Base-by-base conservation (phyloP, 2,113 vertebrate genomes). In the Grantiella picta region DNA sequence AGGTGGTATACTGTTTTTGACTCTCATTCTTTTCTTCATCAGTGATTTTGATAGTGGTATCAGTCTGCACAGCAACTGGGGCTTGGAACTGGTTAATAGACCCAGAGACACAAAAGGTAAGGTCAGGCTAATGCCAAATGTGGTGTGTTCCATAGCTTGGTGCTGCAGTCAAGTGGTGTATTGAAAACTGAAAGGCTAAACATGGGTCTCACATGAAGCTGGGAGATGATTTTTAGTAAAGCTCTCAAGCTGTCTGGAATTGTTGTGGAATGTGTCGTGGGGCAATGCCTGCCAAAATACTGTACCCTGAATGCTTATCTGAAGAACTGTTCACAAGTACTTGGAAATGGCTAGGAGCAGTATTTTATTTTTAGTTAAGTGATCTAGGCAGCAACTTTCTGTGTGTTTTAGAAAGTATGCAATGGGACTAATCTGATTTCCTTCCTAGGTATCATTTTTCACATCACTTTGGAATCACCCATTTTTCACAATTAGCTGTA, bases 31-130 rank as follows among this genome's bases (percentile, higher is more conserved):
- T 82, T 78, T 91, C 96, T 96, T 89, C 77, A 75, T 90, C 97
- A 99, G 99, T 99, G 99, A 99, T 99, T 96, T 98, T 99, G 77
- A 99, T 99, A 95, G 99, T 99, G 94, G 99, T 99, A 33, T 99
- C 99, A 83, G 99, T 99, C 49, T 99, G 99, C 95, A 99, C 99
- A 80, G 99, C 99, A 76, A 99, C 99, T 49, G 99, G 99, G 83
- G 99, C 99, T 72, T 99, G 99, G 99, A 99, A 99, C 97, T 99
- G 99, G 99, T 97, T 99, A 94, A 99, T 99, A 98, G 99, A 99
- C 83, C 99, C 99, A 0, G 99, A 99, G 95, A 99, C 99, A 88
- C 99, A 99, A 94, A 99, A 99, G 98, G 99, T 99, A 96, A 94
- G 64, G 31, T 40, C 8, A 23, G 29, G 18, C 56, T 86, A 31